These are phyloP conservation scores for Polydrusus cervinus DNA, from an alignment of 2,888 invertebrate genomes.

Conservation along the genomic window DNA sequence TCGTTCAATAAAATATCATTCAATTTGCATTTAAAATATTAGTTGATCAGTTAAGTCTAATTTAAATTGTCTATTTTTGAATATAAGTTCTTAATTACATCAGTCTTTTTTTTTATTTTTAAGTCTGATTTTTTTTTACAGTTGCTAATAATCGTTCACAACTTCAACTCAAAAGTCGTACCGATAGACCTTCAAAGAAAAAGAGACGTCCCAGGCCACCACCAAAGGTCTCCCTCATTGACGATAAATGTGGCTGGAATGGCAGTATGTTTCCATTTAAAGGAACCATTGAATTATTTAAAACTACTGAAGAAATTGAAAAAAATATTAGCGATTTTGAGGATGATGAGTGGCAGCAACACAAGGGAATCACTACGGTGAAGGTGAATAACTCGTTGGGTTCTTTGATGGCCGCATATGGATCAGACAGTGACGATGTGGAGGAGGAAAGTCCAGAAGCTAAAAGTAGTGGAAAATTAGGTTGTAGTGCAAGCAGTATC, in stretches of 20 bases:
- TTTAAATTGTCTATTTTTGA: too few relatives aligned
- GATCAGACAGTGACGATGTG: constrained; percentile 70
- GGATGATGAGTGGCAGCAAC: constrained; percentile 67
- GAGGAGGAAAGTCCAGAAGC: constrained; percentile 54
- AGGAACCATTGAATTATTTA: constrained; percentile 65
- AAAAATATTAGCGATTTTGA: constrained; percentile 64
- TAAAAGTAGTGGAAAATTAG: constrained; percentile 2
- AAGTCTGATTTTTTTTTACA: constrained; percentile 46
- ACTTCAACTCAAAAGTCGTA: constrained; percentile 34
- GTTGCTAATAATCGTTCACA: constrained; percentile 47
- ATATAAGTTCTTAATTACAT: too few relatives aligned
- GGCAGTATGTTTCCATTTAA: constrained; percentile 68
- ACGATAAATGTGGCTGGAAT: constrained; percentile 69
- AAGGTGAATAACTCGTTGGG: constrained; percentile 74
- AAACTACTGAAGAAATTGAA: constrained; percentile 57
- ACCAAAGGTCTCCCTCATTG: constrained; percentile 62
- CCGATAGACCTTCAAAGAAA: constrained; percentile 37
- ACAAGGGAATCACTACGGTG: constrained; percentile 40
- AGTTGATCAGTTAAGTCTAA: too few relatives aligned
- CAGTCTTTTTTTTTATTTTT: too few relatives aligned
- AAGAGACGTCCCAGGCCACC: constrained; percentile 48
- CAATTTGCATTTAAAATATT: too few relatives aligned
- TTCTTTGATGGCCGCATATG: constrained; percentile 76
- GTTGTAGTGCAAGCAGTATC: neutral
- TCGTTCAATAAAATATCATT: too few relatives aligned